phyloP scores from a whole-genome alignment of 2,888 invertebrate species.

The Drosophila monieri region DNA sequence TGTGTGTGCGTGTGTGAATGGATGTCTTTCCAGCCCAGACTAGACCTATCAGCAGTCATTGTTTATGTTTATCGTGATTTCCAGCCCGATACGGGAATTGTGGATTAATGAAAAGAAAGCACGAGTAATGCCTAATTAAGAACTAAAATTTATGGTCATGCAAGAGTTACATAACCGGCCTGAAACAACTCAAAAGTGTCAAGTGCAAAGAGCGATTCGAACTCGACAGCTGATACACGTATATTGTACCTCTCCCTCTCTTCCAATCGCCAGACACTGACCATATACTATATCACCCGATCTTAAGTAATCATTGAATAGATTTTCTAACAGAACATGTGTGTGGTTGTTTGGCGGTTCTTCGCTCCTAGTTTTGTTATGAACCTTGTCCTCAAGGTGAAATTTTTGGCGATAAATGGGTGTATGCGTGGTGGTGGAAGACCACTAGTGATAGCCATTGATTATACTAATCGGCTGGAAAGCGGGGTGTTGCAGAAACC shows the following conservation, averaged over 20 bases:
- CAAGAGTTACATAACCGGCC: conserved; percentile 60
- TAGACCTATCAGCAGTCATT: conserved; percentile 61
- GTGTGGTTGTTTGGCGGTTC: conserved; percentile 14
- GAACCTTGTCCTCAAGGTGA: conserved; percentile 70
- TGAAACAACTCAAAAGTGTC: conserved; percentile 30
- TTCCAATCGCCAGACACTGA: conserved; percentile 12
- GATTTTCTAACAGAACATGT: conserved; percentile 24
- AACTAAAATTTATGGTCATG: conserved; percentile 33
- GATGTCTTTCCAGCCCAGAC: conserved; percentile 32
- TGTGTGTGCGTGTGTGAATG: conserved; percentile 28
- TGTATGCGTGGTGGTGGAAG: conserved; percentile 4
- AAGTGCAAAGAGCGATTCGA: conserved; percentile 38
- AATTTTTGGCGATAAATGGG: conserved; percentile 60
- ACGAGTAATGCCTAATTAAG: conserved; percentile 26
- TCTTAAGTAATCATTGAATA: conserved; percentile 51
- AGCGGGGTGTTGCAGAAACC: not conserved
- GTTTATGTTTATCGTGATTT: conserved; percentile 65
- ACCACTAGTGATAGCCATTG: conserved; percentile 7
- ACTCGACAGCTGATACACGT: conserved; percentile 20
- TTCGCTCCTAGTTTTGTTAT: conserved; percentile 38
- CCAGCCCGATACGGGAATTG: conserved; percentile 20
- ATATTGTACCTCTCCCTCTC: conserved; percentile 29
- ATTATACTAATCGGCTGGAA: conserved; percentile 27
- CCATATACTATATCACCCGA: conserved; percentile 51
- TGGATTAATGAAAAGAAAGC: conserved; percentile 1